Conservation (phyloP, 2,888 invertebrate genomes). For the Blastobasis adustella region DNA sequence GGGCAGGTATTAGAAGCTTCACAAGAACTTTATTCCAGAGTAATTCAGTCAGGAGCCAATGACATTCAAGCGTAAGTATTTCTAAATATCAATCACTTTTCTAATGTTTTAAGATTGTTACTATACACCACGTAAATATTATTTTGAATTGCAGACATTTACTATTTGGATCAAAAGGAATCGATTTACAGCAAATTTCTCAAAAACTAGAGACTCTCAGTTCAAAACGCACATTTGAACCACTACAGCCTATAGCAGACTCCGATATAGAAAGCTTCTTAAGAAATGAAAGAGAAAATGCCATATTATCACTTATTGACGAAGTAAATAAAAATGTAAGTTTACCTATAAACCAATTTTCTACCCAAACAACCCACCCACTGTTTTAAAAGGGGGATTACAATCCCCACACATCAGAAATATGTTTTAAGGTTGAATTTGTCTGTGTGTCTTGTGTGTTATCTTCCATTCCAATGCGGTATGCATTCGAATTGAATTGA, state of each 20-base stretch:
- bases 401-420: too few species aligned
- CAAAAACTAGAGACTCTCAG: conserved; percentile 93
- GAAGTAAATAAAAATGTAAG: conserved; percentile 89
- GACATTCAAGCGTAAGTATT: conserved; percentile 92
- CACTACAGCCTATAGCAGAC: conserved; percentile 91
- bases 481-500: too few species aligned
- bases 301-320: conserved; percentile 92
- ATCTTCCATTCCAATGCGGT: too few species aligned
- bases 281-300: conserved; percentile 95
- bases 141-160: conserved; percentile 79
- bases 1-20: conserved; percentile 94
- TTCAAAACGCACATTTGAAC: conserved; percentile 89
- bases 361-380: too few species aligned
- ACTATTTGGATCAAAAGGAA: conserved; percentile 91
- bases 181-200: conserved; percentile 94
- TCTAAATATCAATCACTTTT: not conserved
- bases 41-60: conserved; percentile 88
- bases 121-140: not conserved
- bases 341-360: conserved; percentile 13
- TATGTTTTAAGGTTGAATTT: too few species aligned
- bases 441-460: too few species aligned
- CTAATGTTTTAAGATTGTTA: too few species aligned
- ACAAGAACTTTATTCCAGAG: conserved; percentile 89
- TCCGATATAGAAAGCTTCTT: conserved; percentile 93
- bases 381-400: too few species aligned